Percentiles rank a stretch among this genome's conserved stretches.
These are phyloP conservation scores for Eudemis profundana DNA, from an alignment of 2,888 invertebrate species.

Conservation along the genomic window DNA sequence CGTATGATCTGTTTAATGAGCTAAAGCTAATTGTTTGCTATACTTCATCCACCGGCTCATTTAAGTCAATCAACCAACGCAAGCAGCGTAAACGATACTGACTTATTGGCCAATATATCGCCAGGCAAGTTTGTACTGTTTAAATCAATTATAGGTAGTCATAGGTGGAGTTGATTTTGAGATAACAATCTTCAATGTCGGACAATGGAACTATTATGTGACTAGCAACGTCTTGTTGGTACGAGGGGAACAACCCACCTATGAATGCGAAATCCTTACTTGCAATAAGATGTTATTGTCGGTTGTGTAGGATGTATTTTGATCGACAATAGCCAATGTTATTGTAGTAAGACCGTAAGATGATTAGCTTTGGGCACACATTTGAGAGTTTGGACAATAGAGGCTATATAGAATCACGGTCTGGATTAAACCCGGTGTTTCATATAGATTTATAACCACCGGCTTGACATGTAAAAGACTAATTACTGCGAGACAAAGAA, in stretches of 20 bases:
- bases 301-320: slow-evolving; percentile 67
- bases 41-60: slow-evolving; percentile 25
- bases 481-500: slow-evolving; percentile 31
- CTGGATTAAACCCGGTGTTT: slow-evolving; percentile 26
- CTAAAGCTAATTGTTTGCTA: slow-evolving; percentile 26
- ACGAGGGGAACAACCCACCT: slow-evolving; percentile 58
- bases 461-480: slow-evolving; percentile 38
- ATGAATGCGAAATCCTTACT: slow-evolving; percentile 63
- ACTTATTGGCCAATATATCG: slow-evolving; percentile 36
- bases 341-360: slow-evolving; percentile 31
- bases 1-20: slow-evolving; percentile 30
- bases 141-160: slow-evolving; percentile 47
- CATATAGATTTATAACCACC: slow-evolving; percentile 30
- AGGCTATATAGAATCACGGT: slow-evolving; percentile 29
- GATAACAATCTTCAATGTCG: slow-evolving; percentile 67
- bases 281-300: slow-evolving; percentile 70
- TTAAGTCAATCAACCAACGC: slow-evolving; percentile 31
- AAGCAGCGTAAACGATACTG: slow-evolving; percentile 27
- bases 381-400: slow-evolving; percentile 28
- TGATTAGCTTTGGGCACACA: slow-evolving; percentile 38
- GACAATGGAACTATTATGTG: slow-evolving; percentile 74
- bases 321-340: slow-evolving; percentile 52
- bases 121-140: slow-evolving; percentile 47
- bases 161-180: slow-evolving; percentile 49
- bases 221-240: slow-evolving; percentile 65